phyloP scores from a whole-genome alignment of 2,113 vertebrate genomes.

The Brachyistius frenatus region DNA sequence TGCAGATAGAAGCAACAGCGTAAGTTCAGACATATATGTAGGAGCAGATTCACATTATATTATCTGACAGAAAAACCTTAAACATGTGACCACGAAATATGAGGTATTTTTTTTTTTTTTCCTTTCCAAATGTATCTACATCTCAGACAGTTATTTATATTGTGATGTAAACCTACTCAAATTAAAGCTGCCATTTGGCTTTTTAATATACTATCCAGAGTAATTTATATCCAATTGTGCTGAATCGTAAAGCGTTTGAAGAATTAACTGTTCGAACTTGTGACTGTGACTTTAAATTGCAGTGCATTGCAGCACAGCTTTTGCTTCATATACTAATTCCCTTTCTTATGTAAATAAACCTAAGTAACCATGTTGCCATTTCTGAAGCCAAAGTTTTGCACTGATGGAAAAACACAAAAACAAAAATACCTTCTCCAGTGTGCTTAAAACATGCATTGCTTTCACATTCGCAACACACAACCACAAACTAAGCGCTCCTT shows the following conservation, averaged over 20 bases:
- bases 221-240: not conserved
- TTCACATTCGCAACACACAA: constrained; percentile 8
- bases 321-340: not conserved
- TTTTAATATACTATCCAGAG: not conserved
- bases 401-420: constrained; percentile 16
- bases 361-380: constrained; percentile 21
- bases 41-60: too few species aligned
- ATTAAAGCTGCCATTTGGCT: not conserved
- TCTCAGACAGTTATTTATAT: not conserved
- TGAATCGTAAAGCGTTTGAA: not conserved
- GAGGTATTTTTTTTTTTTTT: constrained; percentile 4
- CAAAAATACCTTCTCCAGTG: not conserved
- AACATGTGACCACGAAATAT: not conserved
- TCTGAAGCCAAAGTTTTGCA: constrained; percentile 25
- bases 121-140: not conserved
- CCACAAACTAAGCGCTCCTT: constrained; percentile 16
- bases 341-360: constrained; percentile 29
- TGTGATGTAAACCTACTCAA: not conserved
- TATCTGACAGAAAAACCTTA: too few species aligned
- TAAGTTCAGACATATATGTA: not conserved
- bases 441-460: not conserved
- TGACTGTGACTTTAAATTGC: not conserved
- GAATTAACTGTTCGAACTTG: not conserved
- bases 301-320: not conserved
- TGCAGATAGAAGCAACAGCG: not conserved